phyloP scores from a whole-genome alignment of 2,797 vertebrate species.

The Poecilia wingei region DNA sequence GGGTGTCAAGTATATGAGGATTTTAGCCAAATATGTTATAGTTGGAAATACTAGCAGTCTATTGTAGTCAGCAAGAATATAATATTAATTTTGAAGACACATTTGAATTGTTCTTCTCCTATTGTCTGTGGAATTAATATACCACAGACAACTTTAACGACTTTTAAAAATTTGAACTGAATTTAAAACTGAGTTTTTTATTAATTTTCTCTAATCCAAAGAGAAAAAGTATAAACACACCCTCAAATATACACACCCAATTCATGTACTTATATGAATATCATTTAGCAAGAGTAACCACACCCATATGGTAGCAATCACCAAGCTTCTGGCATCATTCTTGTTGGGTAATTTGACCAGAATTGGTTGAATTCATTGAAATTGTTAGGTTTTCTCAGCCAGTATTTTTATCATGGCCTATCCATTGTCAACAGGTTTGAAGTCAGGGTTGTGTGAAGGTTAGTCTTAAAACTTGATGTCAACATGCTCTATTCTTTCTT shows the following conservation, averaged over 20 bases:
- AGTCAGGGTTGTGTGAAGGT: not conserved
- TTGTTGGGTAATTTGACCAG: not conserved
- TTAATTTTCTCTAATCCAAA: not conserved
- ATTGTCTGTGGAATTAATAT: too few relatives aligned
- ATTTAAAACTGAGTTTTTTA: not conserved
- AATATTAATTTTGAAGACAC: not conserved
- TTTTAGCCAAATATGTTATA: not conserved
- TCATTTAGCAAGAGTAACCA: not conserved
- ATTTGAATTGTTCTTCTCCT: not conserved
- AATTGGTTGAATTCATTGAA: not conserved
- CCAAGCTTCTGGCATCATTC: not conserved
- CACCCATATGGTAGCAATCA: not conserved
- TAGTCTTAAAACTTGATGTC: not conserved
- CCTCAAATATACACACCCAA: not conserved
- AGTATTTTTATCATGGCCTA: not conserved
- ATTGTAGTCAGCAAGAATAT: not conserved
- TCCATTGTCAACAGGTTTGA: not conserved
- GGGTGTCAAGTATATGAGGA: not conserved
- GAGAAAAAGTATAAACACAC: not conserved
- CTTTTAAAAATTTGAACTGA: not conserved
- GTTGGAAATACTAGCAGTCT: not conserved
- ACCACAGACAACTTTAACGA: not conserved
- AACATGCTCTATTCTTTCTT: not conserved
- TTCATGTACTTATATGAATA: not conserved
- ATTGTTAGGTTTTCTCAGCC: not conserved